Evolutionary conservation across 2,113 vertebrate genomes (phyloP).

Genomic region (Pelusios castaneus): DNA sequence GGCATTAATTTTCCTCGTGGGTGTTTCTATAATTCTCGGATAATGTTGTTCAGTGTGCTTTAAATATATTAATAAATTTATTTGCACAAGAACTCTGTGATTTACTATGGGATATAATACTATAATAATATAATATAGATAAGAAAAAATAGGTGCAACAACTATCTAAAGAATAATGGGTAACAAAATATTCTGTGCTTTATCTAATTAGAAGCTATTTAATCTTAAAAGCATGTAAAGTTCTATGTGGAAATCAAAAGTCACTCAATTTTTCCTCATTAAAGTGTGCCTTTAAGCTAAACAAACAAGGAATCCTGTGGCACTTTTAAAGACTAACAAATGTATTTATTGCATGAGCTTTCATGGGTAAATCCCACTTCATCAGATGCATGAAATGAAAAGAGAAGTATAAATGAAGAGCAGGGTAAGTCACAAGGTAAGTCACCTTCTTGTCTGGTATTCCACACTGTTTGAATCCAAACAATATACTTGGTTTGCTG

Average conservation of each 20-base stretch:
- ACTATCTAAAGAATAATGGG: neutral
- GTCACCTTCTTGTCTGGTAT: no score
- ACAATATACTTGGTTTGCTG: no score
- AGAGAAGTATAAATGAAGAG: no score
- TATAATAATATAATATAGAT: no score
- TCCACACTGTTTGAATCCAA: no score
- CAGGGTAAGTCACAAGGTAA: no score
- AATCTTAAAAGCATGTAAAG: neutral
- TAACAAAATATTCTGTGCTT: neutral
- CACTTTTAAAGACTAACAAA: no score
- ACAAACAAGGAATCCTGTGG: no score
- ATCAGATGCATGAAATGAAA: no score
- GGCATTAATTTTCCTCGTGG: neutral
- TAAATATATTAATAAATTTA: neutral
- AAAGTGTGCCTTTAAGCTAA: neutral
- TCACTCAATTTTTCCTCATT: neutral
- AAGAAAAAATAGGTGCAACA: neutral
- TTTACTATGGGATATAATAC: neutral
- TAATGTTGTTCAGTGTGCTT: neutral
- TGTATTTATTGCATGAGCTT: no score
- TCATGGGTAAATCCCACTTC: no score
- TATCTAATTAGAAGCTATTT: fast-evolving
- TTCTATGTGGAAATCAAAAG: neutral
- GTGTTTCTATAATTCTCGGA: neutral
- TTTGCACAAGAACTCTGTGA: neutral